phyloP scores from a whole-genome alignment of 2,888 invertebrate genomes.

The Argynnis bischoffii region DNA sequence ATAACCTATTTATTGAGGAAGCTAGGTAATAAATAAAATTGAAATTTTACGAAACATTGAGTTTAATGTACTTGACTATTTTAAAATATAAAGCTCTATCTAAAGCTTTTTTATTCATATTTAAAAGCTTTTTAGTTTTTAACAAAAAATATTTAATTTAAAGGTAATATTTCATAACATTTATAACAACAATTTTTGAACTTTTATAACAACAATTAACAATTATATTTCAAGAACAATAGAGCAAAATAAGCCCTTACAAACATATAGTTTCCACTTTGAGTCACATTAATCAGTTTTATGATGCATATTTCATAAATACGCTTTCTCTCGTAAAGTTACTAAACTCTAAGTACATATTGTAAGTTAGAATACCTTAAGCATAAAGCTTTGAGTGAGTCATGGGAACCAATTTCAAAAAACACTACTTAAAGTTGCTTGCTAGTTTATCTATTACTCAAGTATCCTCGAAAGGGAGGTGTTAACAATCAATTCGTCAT shows the following conservation, averaged over 20 bases:
- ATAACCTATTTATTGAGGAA: no score
- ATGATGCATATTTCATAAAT: slow-evolving; percentile 22
- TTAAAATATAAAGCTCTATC: no score
- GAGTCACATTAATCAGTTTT: slow-evolving; percentile 19
- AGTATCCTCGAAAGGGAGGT: no score
- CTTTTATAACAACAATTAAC: neutral
- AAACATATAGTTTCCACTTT: slow-evolving; percentile 5
- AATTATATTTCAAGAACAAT: slow-evolving; percentile 6
- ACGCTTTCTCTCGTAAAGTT: slow-evolving; percentile 17
- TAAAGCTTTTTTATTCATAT: no score
- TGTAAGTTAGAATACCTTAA: slow-evolving; percentile 7
- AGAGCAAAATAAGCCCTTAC: slow-evolving; percentile 1
- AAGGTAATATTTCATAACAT: neutral
- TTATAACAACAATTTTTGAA: no score
- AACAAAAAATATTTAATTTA: neutral
- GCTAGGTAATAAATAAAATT: no score
- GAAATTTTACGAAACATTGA: no score
- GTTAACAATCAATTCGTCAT: no score
- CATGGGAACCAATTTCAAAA: slow-evolving; percentile 16
- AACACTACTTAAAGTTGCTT: neutral
- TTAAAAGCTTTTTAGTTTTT: neutral
- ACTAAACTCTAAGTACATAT: slow-evolving; percentile 17
- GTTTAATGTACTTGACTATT: no score
- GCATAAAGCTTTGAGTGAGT: slow-evolving; percentile 11
- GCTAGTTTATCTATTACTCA: no score